Base-by-base conservation (phyloP, 2,113 vertebrate species). In the Anoura caudifer region DNA sequence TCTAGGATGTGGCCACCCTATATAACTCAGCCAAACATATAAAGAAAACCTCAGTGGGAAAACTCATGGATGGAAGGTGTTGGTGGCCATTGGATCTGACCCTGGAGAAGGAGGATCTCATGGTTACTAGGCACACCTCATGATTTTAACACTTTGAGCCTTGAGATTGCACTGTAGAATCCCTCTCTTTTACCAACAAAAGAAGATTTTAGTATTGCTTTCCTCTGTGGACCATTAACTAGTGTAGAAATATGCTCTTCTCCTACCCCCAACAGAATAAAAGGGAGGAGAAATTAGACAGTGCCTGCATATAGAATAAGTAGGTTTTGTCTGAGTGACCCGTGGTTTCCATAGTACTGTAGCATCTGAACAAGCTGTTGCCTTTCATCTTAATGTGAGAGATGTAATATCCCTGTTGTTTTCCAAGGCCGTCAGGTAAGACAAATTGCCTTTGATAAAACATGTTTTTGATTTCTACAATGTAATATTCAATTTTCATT, bases 371-470 rank as follows among this genome's bases (percentile, higher is more conserved):
- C 26, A 82, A 88, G 63, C 85, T 97, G 38, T 81, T 96, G 72
- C 69, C 88, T 96, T 97, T 73, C 84, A 87, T 75, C 96, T 96
- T 95, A 91, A 28, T 91, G 79, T 85, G 88, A 97, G 67, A 93
- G 96, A 88, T 1, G 3, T 95, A 59, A 72, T 82, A 87, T 88
- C 63, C 92, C 36, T 94, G 50, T 95, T 70, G 88, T 95, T 94
- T 38, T 5, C 91, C 87, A 80, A 96, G 82, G 83, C 92, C 95
- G 73, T 59, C 93, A 97, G 85, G 89, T 98, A 97, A 97, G 97
- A 95, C 85, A 97, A 96, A 96, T 97, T 98, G 87, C 90, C 87
- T 98, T 96, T 97, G 97, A 96, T 96, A 97, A 97, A 98, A 94
- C 91, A 97, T 97, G 97, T 83, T 91, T 96, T 98, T 96, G 90